These are phyloP conservation scores for Colaptes auratus DNA, from an alignment of 2,113 vertebrate genomes.

Conservation along the genomic window DNA sequence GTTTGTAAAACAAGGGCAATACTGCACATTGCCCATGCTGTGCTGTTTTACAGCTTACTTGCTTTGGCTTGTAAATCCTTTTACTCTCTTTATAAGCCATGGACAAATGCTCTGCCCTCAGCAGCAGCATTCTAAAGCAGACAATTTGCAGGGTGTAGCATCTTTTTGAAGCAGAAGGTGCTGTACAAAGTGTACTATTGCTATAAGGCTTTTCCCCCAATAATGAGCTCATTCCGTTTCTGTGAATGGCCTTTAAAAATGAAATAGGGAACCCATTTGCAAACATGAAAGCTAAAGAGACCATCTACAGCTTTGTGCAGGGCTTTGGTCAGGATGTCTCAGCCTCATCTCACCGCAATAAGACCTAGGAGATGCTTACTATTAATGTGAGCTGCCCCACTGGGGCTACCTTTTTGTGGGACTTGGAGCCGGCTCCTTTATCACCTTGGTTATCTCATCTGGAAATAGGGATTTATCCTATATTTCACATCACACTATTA, in stretches of 20 bases:
- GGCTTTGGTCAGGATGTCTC: not conserved
- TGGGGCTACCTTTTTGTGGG: not conserved
- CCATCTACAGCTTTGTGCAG: not conserved
- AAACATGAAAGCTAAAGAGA: not conserved
- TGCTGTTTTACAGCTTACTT: not conserved
- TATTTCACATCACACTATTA: slow-evolving; percentile 27
- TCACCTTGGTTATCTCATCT: not conserved
- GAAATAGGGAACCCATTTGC: slow-evolving; percentile 4
- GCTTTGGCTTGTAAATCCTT: not conserved
- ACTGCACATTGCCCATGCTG: not conserved
- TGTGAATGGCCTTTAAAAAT: slow-evolving; percentile 33
- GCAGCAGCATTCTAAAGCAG: not conserved
- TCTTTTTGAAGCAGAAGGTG: not conserved
- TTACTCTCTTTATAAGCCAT: not conserved
- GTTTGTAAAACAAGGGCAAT: not conserved
- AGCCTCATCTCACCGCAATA: not conserved
- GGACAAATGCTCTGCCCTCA: not conserved
- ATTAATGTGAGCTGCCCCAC: not conserved
- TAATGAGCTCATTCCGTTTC: not conserved
- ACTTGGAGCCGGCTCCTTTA: not conserved
- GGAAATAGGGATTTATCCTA: not conserved
- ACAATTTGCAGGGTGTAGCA: not conserved
- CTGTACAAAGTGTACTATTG: not conserved
- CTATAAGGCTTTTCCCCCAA: not conserved
- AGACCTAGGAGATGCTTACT: not conserved